Evolutionary conservation across 1,140 invertebrate species (phyloP), one percentile per base, ranked within the genome.

Genomic region (Orius insidiosus): DNA sequence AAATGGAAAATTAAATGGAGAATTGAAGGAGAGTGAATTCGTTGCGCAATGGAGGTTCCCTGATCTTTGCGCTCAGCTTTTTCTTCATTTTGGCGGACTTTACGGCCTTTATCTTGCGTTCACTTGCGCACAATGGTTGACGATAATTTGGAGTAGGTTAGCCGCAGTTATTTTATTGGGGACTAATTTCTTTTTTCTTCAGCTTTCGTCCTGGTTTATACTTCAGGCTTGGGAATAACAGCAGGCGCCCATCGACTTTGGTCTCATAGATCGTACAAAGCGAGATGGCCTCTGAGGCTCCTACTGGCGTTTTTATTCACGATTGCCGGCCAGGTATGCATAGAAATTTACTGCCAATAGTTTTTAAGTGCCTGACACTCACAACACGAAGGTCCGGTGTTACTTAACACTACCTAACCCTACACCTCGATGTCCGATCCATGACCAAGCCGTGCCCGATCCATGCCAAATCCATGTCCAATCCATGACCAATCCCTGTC

Each of bases 261-360:
- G 76, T 58, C 74, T 7, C 77, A 80, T 55, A 59, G 68, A 37
- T 65, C 71, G 3, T 80, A 75, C 60, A 76, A 77, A 57, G 77
- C 76, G 2, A 69, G 59, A 46, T 58, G 67, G 34, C 74, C 73
- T 3, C 55, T 76, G 4, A 60, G 71, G 32, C 55, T 73, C 3
- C 53, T 75, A 10, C 54, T 78, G 14, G 65, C 65, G 9, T 11
- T 36, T 36, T 36, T 84, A n/a, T 82, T 90, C 55, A 85, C 81
- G 6, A 72, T 88, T 37, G 76, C 85, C 11, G 77, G 82, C 51
- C 85, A 90, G 70, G 84, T 86, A 63, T 66, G 36, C 19, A 35
- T 15, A 44, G n/a, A n/a, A n/a, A n/a, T n/a, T n/a, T n/a, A n/a
- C n/a, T n/a, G n/a, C n/a, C n/a, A n/a, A n/a, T n/a, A n/a, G n/a